Evolutionary conservation across 2,888 invertebrate species (phyloP).

Genomic region (Agrochola litura): DNA sequence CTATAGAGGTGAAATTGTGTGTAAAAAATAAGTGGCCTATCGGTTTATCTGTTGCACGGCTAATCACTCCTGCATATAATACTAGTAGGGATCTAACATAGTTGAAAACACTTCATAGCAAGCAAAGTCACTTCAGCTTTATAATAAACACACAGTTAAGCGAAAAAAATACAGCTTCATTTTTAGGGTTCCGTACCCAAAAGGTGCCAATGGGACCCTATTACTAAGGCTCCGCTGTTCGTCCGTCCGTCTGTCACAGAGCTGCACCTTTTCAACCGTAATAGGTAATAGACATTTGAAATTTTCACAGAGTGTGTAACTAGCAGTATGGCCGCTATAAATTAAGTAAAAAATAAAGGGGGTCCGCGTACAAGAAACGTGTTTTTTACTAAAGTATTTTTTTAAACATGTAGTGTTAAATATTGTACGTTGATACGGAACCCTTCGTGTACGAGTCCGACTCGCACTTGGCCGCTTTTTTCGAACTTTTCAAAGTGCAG

Average conservation of each 20-base stretch:
- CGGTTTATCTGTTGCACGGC: not conserved
- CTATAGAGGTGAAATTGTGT: too few relatives aligned
- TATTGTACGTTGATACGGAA: not conserved
- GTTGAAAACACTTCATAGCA: not conserved
- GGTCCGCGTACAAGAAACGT: too few relatives aligned
- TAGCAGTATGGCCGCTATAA: not conserved
- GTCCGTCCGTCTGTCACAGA: not conserved
- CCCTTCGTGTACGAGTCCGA: not conserved
- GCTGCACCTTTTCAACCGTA: not conserved
- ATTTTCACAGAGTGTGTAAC: not conserved
- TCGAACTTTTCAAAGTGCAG: slow-evolving; percentile 50
- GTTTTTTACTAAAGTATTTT: too few relatives aligned
- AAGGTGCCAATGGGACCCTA: not conserved
- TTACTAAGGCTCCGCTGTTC: not conserved
- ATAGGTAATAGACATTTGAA: not conserved
- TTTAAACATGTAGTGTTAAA: too few relatives aligned
- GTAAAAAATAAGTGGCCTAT: not conserved
- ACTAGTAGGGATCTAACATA: not conserved
- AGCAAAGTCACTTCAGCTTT: not conserved
- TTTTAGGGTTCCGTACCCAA: not conserved
- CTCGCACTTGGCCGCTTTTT: not conserved
- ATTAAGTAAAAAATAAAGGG: not conserved
- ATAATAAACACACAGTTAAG: slow-evolving; percentile 18
- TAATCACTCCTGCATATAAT: not conserved
- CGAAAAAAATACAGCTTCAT: slow-evolving; percentile 15